Conservation (phyloP, 2,113 vertebrate genomes). For the Tetrao urogallus region DNA sequence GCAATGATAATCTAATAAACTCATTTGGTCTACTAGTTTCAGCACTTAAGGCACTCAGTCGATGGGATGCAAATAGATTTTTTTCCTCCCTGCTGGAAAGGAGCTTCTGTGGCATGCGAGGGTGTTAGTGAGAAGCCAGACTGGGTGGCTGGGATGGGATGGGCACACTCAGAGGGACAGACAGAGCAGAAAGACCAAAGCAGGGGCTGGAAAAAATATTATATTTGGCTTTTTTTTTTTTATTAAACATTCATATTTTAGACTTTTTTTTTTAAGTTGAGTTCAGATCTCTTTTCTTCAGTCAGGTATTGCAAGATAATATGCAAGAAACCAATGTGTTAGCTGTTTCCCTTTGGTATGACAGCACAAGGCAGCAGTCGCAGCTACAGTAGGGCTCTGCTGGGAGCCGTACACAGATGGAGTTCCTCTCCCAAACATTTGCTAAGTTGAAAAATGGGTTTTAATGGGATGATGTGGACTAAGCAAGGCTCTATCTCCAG, state of each 20-base stretch:
- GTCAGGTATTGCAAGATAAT: not conserved
- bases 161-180: not conserved
- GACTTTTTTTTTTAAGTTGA: not conserved
- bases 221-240: fast-evolving
- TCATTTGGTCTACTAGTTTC: conserved; percentile 84
- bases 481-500: not conserved
- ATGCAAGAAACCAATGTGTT: not conserved
- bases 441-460: conserved; percentile 11
- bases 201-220: not conserved
- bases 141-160: not conserved
- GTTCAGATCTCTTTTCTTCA: not conserved
- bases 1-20: conserved; percentile 91
- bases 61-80: conserved; percentile 80
- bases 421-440: not conserved
- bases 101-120: conserved; percentile 74
- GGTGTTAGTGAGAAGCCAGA: conserved; percentile 64
- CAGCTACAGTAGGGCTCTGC: not conserved
- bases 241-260: not conserved
- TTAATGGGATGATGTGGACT: not conserved
- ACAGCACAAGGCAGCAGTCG: not conserved
- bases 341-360: not conserved
- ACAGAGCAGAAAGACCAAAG: not conserved
- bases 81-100: conserved; percentile 76
- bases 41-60: conserved; percentile 78
- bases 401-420: not conserved